phyloP scores from a whole-genome alignment of 2,888 invertebrate genomes.

The Dione vanillae region DNA sequence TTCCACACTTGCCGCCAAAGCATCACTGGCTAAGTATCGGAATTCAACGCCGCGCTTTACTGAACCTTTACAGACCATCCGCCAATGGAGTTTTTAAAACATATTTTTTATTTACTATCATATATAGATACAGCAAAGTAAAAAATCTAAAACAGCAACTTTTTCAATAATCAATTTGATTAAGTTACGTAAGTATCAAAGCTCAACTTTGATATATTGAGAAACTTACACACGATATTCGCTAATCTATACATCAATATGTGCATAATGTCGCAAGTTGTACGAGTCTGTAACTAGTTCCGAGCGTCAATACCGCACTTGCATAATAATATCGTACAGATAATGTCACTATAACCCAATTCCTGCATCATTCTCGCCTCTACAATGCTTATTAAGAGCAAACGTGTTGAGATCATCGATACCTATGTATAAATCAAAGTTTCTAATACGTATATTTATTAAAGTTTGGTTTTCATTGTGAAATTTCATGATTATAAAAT shows the following conservation, averaged over 20 bases:
- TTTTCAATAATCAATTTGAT: conserved; percentile 2
- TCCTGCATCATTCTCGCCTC: conserved; percentile 19
- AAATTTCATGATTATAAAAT: not conserved
- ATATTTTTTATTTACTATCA: not conserved
- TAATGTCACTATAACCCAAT: conserved; percentile 41
- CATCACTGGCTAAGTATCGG: too few relatives aligned
- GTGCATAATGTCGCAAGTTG: conserved; percentile 42
- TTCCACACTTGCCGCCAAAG: too few relatives aligned
- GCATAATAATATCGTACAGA: conserved; percentile 44
- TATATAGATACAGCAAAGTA: not conserved
- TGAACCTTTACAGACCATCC: too few relatives aligned
- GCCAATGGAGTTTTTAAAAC: too few relatives aligned
- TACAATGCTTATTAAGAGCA: conserved; percentile 25
- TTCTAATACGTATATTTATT: not conserved
- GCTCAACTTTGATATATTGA: conserved; percentile 32
- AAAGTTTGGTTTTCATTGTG: not conserved
- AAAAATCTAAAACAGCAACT: not conserved
- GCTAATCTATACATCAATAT: conserved; percentile 30
- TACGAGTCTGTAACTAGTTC: conserved; percentile 44
- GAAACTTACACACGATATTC: conserved; percentile 22
- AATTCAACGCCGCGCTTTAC: too few relatives aligned
- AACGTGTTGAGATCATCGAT: conserved; percentile 21
- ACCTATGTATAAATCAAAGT: conserved; percentile 7
- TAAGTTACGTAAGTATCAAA: conserved; percentile 22
- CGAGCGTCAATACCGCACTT: conserved; percentile 41